phyloP scores from a whole-genome alignment of 2,888 invertebrate species.

The Harpagoxenus sublaevis region DNA sequence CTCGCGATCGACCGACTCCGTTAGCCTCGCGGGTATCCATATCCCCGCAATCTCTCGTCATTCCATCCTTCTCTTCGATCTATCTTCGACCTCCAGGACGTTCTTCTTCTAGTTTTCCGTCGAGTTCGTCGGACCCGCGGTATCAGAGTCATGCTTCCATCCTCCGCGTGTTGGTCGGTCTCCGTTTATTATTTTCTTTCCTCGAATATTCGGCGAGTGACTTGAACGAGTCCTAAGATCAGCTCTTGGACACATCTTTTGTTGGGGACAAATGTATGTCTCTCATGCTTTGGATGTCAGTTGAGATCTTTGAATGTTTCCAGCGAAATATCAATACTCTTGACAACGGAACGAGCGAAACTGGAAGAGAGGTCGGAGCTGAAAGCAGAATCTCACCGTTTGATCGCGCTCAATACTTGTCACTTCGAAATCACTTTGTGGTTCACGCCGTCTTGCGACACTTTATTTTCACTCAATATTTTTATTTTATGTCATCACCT shows the following conservation, averaged over 20 bases:
- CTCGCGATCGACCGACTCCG: conserved; percentile 36
- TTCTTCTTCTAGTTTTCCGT: conserved; percentile 51
- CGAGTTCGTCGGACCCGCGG: conserved; percentile 39
- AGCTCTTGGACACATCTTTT: conserved; percentile 27
- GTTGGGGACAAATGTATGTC: conserved; percentile 2
- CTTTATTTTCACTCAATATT: conserved; percentile 27
- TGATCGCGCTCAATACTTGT: conserved; percentile 39
- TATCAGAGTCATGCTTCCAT: conserved; percentile 52
- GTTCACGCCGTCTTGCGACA: conserved; percentile 15
- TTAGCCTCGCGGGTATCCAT: conserved; percentile 30
- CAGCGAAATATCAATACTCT: conserved; percentile 34
- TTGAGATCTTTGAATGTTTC: conserved; percentile 26
- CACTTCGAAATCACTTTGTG: conserved; percentile 34
- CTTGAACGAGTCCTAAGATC: conserved; percentile 11
- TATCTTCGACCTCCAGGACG: conserved; percentile 23
- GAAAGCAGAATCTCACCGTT: conserved; percentile 44
- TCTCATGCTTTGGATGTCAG: conserved; percentile 29
- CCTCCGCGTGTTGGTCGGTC: conserved; percentile 10
- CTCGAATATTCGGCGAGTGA: neutral
- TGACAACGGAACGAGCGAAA: conserved; percentile 10
- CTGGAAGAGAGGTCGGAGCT: conserved; percentile 9
- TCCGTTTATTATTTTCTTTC: conserved; percentile 5
- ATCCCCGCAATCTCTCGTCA: conserved; percentile 18
- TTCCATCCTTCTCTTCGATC: neutral
- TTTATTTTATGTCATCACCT: conserved; percentile 10